Evolutionary conservation across 2,113 vertebrate genomes (phyloP).

Genomic region (Varanus komodoensis): DNA sequence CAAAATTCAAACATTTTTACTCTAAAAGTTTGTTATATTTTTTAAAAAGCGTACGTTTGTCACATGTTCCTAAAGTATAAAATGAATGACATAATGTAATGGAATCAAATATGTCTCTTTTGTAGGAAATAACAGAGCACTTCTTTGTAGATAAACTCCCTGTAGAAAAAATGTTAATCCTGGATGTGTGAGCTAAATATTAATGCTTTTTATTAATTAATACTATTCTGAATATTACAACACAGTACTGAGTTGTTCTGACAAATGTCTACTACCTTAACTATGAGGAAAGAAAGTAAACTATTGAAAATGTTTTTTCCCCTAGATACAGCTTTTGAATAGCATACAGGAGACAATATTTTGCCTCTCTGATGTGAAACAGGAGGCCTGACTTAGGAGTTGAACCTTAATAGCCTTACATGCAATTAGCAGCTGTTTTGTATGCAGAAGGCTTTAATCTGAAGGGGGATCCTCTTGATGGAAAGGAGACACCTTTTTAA

Average conservation of each 20-base stretch:
- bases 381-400: not conserved
- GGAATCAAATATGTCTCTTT: not conserved
- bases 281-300: not conserved
- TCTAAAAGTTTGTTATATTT: not conserved
- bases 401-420: not conserved
- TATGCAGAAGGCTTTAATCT: not conserved
- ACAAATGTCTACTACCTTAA: not conserved
- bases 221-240: not conserved
- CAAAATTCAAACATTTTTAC: not conserved
- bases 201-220: not conserved
- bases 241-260: not conserved
- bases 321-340: not conserved
- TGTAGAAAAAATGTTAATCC: not conserved
- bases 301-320: not conserved
- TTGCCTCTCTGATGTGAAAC: not conserved
- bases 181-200: not conserved
- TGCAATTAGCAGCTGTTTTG: not conserved
- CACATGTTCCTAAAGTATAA: not conserved
- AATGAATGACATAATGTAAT: not conserved
- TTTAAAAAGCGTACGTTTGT: not conserved
- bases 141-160: not conserved
- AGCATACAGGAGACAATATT: not conserved
- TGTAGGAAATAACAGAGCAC: constrained; percentile 11
- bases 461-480: not conserved
- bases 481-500: not conserved